Base-by-base conservation (phyloP, 2,797 vertebrate genomes). In the Pangasius djambal region DNA sequence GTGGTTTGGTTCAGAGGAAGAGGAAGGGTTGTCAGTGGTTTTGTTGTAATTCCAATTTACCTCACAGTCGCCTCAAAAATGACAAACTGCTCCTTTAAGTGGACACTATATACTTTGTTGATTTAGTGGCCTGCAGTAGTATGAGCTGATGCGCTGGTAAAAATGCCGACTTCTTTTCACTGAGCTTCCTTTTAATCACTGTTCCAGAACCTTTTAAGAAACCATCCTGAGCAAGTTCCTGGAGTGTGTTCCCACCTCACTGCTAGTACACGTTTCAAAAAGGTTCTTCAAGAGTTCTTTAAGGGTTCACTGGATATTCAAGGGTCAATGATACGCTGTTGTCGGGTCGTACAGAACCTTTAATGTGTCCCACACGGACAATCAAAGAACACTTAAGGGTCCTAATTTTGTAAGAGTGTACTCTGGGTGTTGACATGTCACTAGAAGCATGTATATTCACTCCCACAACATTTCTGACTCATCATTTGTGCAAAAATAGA, bases 1-100 rank as follows among this genome's bases (percentile, higher is more conserved):
- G 63, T 52, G 83, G n/a, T 52, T 69, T 12, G 83, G 18, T 55
- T 52, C 63, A 50, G 44, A 69, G 83, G 61, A 84, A 84, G 44
- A 84, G 44, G 83, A 85, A 85, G 65, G 48, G n/a, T 25, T 70
- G 83, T 22, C n/a, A 13, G 65, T 7, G 83, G 44, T 70, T 50
- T 44, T 83, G 37, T n/a, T 65, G 25, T 22, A 48, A 44, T 65
- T 83, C 37, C 16, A 40, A 8, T 83, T 48, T 31, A 65, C 82
- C 25, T 48, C 81, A 20, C 20, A 22, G 7, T 16, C 3, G 22
- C 25, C 28, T 28, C 6, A 0, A 50, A 50, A 50, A 50, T 2
- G 25, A 10, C 15, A 84, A 50, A 50, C 6, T 20, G 28, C 82
- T 65, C 55, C 55, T 61, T 82, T 40, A 48, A 67, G 22, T 48